These are phyloP conservation scores for Dendronephthya gigantea DNA, from an alignment of 64 coral and sea anemone species.

Conservation along the genomic window DNA sequence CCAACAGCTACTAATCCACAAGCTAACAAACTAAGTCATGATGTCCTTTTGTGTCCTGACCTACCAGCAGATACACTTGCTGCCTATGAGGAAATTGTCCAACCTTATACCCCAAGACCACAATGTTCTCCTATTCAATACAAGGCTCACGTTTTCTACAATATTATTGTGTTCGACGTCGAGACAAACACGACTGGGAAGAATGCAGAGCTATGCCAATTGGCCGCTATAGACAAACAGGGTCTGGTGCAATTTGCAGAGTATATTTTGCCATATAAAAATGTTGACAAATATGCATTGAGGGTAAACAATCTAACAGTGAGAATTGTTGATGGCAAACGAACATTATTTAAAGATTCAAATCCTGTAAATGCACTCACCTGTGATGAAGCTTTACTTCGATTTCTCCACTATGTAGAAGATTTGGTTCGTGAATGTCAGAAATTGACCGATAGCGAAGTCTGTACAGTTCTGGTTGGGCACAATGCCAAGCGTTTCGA, in stretches of 20 bases:
- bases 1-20: no score
- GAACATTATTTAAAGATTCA: slow-evolving; percentile 28
- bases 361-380: slow-evolving; percentile 10
- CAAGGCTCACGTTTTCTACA: neutral
- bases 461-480: neutral
- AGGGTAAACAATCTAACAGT: slow-evolving; percentile 39
- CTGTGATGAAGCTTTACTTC: neutral
- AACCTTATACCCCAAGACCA: neutral
- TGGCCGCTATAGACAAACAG: neutral
- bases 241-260: slow-evolving; percentile 1
- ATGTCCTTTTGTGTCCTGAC: neutral
- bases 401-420: neutral
- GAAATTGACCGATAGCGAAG: neutral
- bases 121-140: neutral
- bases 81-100: neutral
- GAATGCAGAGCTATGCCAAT: slow-evolving; percentile 13
- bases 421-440: neutral
- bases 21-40: neutral
- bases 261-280: slow-evolving; percentile 30
- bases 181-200: neutral
- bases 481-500: neutral
- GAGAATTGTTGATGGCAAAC: slow-evolving; percentile 18
- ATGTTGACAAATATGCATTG: slow-evolving; percentile 9
- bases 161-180: neutral
- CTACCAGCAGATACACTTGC: neutral